These are phyloP conservation scores for Slavum lentiscoides DNA, from an alignment of 2,888 invertebrate genomes.

Conservation along the genomic window DNA sequence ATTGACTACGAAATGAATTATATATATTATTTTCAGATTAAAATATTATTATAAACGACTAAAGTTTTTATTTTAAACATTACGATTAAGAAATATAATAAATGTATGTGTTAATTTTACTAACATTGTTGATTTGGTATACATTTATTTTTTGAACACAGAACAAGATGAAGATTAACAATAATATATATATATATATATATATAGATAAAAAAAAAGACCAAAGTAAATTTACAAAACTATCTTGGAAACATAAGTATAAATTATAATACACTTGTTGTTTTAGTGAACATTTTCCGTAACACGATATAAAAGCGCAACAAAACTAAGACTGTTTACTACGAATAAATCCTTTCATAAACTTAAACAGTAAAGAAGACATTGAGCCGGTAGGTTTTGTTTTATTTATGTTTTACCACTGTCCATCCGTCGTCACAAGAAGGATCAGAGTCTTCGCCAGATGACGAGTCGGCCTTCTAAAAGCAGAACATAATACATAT, in stretches of 20 bases:
- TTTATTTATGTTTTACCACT: constrained; percentile 48
- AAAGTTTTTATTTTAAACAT: background rate
- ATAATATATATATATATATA: too few species aligned
- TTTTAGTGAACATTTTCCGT: constrained; percentile 1
- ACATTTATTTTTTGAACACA: background rate
- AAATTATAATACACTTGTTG: background rate
- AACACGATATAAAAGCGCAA: background rate
- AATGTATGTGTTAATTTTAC: background rate
- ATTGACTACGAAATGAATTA: too few species aligned
- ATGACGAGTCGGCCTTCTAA: constrained; percentile 30
- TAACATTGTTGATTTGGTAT: background rate
- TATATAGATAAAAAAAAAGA: background rate
- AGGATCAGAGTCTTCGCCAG: constrained; percentile 36
- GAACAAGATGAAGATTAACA: background rate
- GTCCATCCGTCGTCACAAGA: constrained; percentile 45
- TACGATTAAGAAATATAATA: background rate
- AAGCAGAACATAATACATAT: background rate
- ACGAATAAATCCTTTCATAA: constrained; percentile 2
- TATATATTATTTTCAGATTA: too few species aligned
- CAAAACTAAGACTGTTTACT: background rate
- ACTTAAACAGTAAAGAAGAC: constrained; percentile 1
- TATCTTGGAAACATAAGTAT: background rate
- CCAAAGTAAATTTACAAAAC: constrained; percentile 11
- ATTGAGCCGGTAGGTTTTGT: background rate
- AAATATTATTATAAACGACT: too few species aligned